Evolutionary conservation across 2,113 vertebrate species (phyloP), one percentile per base, ranked within the genome.

Genomic region (Macrotus californicus): DNA sequence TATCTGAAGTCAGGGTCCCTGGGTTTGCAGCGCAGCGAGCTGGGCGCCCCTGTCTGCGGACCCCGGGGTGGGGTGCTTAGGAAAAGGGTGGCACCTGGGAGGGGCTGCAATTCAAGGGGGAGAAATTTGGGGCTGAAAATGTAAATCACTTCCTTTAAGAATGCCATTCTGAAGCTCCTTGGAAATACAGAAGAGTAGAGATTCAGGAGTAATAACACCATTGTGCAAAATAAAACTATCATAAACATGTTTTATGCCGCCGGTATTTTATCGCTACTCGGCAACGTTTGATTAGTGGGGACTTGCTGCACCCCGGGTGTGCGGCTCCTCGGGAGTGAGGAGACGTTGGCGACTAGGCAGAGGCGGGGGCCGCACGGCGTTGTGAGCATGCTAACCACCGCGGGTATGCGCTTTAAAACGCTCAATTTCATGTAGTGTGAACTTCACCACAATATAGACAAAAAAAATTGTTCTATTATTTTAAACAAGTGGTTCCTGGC

Each of bases 51-150:
- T 48, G 1, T n/a, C 39, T 31, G 76, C 82, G 41, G 75, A 72
- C 41, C 1, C 0, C 7, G 4, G 29, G 56, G 10, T 24, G 7
- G 70, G 36, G 36, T 0, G 2, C 29, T 48, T 26, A 39, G 36
- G 75, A 46, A 41, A n/a, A 43, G 31, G 2, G 26, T 22, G 77
- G 16, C 52, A 1, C 39, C 22, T 10, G 59, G 59, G 73, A 77
- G 22, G 43, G 56, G n/a, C n/a, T 41, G 50, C 36, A 21, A 0
- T 52, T 92, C 69, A 41, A n/a, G 19, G 56, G 22, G 13, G 26
- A 13, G 26, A 34, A n/a, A 41, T 43, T 7, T 92, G 31, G 70
- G 56, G 46, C 19, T n/a, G 56, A 66, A 75, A 26, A 13, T 18
- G 39, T 52, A 41, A 24, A 34, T 50, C 22, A 52, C 19, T 3